phyloP scores from a whole-genome alignment of 1,140 invertebrate genomes.

The Drosophila mojavensis region DNA sequence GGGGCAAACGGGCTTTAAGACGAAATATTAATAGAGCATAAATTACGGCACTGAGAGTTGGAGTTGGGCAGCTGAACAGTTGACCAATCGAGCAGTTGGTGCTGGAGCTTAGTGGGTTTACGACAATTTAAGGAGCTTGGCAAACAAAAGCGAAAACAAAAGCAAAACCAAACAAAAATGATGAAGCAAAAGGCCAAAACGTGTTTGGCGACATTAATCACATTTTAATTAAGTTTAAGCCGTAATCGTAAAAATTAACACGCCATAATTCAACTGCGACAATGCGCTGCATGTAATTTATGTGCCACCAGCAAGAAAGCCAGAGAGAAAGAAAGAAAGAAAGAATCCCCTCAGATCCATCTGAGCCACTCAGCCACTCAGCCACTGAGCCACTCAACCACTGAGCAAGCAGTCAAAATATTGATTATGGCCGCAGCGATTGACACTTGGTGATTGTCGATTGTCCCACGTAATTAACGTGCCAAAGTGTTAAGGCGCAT shows the following conservation, averaged over 20 bases:
- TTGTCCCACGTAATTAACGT: slow-evolving; percentile 79
- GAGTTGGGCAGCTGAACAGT: slow-evolving; percentile 3
- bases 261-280: slow-evolving; percentile 81
- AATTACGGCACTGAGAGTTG: slow-evolving; percentile 52
- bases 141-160: not conserved
- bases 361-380: not conserved
- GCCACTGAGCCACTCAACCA: not conserved
- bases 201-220: slow-evolving; percentile 71
- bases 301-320: slow-evolving; percentile 44
- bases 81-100: slow-evolving; percentile 5
- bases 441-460: slow-evolving; percentile 66
- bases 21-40: slow-evolving; percentile 82
- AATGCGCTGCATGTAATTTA: slow-evolving; percentile 81
- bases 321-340: slow-evolving; percentile 14
- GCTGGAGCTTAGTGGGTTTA: slow-evolving; percentile 48
- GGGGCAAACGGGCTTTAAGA: slow-evolving; percentile 45
- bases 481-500: slow-evolving; percentile 77
- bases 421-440: slow-evolving; percentile 71
- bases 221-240: slow-evolving; percentile 83
- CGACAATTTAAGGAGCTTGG: slow-evolving; percentile 75
- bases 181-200: slow-evolving; percentile 32
- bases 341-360: not conserved
- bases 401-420: slow-evolving; percentile 65
- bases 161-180: not conserved
- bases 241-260: slow-evolving; percentile 82